Percentiles rank a stretch among this genome's conserved stretches.
These are phyloP conservation scores for Gallinago solitaria DNA, from an alignment of 2,797 vertebrate genomes.

Conservation along the genomic window DNA sequence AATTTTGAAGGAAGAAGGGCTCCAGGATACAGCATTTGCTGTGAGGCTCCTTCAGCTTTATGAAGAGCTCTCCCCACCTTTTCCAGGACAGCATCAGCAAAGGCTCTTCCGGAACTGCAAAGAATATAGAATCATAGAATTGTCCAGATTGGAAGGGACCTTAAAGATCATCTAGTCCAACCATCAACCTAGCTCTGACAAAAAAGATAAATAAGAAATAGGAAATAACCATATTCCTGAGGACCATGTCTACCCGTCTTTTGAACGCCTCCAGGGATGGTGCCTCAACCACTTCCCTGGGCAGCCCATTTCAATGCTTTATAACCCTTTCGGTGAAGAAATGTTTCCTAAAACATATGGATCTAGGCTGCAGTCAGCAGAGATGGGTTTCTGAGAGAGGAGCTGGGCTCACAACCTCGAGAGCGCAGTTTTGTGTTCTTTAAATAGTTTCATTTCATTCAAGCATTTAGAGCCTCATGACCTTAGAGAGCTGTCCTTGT, in stretches of 20 bases:
- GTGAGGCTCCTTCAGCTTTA: background rate
- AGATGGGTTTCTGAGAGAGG: background rate
- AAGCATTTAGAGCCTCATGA: background rate
- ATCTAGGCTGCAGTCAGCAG: background rate
- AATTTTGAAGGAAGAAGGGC: background rate
- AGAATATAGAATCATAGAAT: background rate
- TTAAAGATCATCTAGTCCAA: no score
- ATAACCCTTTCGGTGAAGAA: no score
- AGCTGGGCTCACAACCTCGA: background rate
- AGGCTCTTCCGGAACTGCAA: accelerated
- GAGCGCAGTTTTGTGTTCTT: background rate
- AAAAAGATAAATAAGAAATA: no score
- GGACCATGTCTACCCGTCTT: no score
- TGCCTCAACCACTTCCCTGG: no score
- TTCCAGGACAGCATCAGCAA: background rate
- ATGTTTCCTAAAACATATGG: accelerated
- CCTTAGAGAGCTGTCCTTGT: background rate
- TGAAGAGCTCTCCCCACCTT: background rate
- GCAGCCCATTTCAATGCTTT: no score
- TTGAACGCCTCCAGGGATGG: no score
- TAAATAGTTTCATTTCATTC: background rate
- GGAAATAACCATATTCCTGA: no score
- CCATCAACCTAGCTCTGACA: no score
- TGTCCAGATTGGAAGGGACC: no score
- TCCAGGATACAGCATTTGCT: background rate